Percentiles rank a stretch among this genome's conserved stretches.
Conservation (phyloP, 2,888 invertebrate genomes). For the Pristionchus japonicus region DNA sequence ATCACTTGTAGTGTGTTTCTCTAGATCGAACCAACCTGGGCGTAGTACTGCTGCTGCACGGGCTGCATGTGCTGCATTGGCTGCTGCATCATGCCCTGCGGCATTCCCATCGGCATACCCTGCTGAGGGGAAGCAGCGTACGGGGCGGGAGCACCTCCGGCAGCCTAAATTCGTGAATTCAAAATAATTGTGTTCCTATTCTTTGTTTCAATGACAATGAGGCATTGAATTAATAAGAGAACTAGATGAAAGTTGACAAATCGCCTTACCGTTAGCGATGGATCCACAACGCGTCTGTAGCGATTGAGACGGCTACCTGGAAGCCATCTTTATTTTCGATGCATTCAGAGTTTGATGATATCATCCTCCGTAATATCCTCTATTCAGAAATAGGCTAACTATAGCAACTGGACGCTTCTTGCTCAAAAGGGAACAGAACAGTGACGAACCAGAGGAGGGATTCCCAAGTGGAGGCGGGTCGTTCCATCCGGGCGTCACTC, state of each 20-base stretch:
- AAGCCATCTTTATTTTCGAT: background rate
- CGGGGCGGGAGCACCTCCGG: background rate
- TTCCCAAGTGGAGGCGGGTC: constrained; percentile 57
- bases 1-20: background rate
- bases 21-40: background rate
- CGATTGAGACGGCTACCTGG: constrained; percentile 41
- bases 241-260: background rate
- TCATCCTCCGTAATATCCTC: background rate
- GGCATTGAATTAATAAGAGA: background rate
- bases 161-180: background rate
- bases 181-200: too few species aligned
- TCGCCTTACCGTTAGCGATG: constrained; percentile 2
- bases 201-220: too few species aligned
- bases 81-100: background rate
- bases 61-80: background rate
- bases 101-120: constrained; percentile 27
- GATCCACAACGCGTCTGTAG: constrained; percentile 32
- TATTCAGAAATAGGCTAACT: background rate
- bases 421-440: background rate
- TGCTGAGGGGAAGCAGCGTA: background rate
- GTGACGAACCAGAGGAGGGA: background rate
- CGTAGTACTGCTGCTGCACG: background rate
- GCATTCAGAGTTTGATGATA: background rate
- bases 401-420: background rate
- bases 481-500: constrained; percentile 63